A percentile compares a stretch with the other conserved stretches of the same genome.
These are phyloP conservation scores for Aldabrachelys gigantea DNA, from an alignment of 2,113 vertebrate species.

Conservation along the genomic window DNA sequence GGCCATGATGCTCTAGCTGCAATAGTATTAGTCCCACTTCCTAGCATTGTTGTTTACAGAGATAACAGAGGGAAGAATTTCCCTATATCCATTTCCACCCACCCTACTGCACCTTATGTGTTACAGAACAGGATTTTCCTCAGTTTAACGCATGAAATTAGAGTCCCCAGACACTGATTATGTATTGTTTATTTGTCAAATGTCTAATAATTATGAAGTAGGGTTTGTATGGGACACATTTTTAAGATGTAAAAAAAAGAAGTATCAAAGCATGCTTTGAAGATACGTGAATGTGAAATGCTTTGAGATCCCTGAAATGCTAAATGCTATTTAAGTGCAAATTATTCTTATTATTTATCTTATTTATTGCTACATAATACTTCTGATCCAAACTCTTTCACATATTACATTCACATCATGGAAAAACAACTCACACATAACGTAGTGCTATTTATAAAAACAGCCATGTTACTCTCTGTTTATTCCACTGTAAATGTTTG, in stretches of 20 bases:
- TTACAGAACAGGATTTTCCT: background rate
- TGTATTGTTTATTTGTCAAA: background rate
- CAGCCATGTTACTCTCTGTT: background rate
- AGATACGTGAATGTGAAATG: background rate
- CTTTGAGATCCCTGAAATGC: background rate
- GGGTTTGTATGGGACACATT: rapidly evolving
- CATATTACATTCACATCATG: too few species aligned
- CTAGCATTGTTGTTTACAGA: rapidly evolving
- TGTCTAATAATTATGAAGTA: background rate
- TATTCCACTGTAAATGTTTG: background rate
- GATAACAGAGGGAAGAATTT: background rate
- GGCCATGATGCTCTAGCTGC: rapidly evolving
- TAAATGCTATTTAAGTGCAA: background rate
- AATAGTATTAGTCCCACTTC: background rate
- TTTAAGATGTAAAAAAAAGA: rapidly evolving
- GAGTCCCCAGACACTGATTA: background rate
- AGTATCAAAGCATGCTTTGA: rapidly evolving
- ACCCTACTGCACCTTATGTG: too few species aligned
- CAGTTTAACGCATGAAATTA: background rate
- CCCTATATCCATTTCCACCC: background rate
- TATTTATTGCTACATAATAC: rapidly evolving
- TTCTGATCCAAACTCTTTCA: background rate
- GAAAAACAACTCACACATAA: background rate
- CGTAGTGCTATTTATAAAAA: background rate
- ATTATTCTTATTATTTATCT: background rate